A percentile compares a stretch with the other conserved stretches of the same genome.
These are phyloP conservation scores for Garra rufa DNA, from an alignment of 2,113 vertebrate genomes.

Conservation along the genomic window DNA sequence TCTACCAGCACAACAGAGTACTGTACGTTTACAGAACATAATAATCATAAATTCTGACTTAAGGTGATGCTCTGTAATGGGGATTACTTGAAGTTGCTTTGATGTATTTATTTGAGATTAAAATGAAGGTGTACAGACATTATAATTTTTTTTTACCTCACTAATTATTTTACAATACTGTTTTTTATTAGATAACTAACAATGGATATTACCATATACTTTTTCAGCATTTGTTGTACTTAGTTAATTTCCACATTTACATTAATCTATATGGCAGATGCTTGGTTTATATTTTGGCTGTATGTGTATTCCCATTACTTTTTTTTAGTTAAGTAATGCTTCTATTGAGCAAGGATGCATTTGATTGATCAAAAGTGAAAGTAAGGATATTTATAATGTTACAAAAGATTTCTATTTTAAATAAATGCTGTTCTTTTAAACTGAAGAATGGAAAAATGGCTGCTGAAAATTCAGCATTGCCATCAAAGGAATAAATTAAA, in stretches of 20 bases:
- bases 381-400: not conserved
- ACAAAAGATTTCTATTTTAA: not conserved
- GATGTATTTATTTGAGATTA: slow-evolving; percentile 30
- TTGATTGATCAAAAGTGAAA: not conserved
- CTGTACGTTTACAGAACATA: not conserved
- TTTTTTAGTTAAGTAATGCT: not conserved
- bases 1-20: not conserved
- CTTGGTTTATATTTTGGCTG: not conserved
- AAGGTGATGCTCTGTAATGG: not conserved
- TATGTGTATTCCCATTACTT: not conserved
- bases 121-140: not conserved
- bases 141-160: not conserved
- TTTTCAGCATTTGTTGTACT: not conserved
- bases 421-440: not conserved
- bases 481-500: not conserved
- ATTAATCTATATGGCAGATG: not conserved
- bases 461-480: not conserved
- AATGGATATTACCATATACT: not conserved
- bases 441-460: not conserved
- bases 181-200: not conserved
- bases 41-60: not conserved
- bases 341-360: not conserved
- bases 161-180: not conserved
- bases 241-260: not conserved
- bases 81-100: not conserved